Percentiles rank a stretch among this genome's conserved stretches.
Evolutionary conservation across 2,113 vertebrate genomes (phyloP).

Genomic region (Meles meles): DNA sequence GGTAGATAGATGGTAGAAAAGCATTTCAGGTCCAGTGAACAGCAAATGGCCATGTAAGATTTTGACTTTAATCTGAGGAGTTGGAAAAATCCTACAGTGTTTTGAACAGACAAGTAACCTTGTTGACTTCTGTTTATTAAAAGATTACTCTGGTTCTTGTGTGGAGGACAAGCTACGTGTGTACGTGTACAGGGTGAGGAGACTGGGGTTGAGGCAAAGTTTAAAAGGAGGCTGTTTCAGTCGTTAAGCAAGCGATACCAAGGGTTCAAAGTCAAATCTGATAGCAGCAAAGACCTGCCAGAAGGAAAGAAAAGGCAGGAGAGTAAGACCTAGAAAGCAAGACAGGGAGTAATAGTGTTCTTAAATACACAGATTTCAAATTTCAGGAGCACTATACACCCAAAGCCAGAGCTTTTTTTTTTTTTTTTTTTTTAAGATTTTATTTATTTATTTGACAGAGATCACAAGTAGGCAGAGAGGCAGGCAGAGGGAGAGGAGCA

Average conservation of each 20-base stretch:
- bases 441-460: no score
- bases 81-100: not conserved
- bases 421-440: no score
- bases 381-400: not conserved
- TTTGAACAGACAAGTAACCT: not conserved
- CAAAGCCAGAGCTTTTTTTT: not conserved
- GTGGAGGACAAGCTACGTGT: not conserved
- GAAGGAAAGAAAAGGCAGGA: not conserved
- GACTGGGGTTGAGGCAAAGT: not conserved
- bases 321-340: not conserved
- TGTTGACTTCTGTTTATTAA: not conserved
- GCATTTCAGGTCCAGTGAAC: not conserved
- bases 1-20: not conserved
- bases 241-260: not conserved
- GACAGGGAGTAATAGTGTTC: not conserved
- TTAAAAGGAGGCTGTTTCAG: not conserved
- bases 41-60: not conserved
- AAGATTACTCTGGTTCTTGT: not conserved
- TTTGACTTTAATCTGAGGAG: not conserved
- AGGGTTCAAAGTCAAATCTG: not conserved
- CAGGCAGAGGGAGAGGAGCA: no score
- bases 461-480: no score
- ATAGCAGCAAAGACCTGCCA: not conserved
- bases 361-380: not conserved
- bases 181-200: not conserved